These are phyloP conservation scores for Daboia siamensis DNA, from an alignment of 2,113 vertebrate genomes.

Conservation along the genomic window DNA sequence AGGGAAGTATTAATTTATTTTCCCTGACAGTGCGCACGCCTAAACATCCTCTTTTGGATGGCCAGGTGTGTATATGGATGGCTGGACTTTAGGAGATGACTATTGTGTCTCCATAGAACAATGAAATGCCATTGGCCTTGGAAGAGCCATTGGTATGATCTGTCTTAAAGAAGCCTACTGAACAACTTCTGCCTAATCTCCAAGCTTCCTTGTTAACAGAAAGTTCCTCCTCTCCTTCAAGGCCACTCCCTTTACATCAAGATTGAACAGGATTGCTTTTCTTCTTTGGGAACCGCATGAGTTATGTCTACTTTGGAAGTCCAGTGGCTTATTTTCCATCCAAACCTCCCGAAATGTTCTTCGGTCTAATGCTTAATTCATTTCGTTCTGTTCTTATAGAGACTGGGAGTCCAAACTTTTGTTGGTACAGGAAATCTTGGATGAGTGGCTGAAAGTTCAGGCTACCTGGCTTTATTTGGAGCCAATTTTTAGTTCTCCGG, in stretches of 20 bases:
- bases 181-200: too few species aligned
- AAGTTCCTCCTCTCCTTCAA: neutral
- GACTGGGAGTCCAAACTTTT: constrained; percentile 84
- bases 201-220: too few species aligned
- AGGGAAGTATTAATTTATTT: too few species aligned
- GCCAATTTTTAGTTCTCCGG: constrained; percentile 87
- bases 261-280: neutral
- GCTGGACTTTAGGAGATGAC: too few species aligned
- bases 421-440: constrained; percentile 83
- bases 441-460: constrained; percentile 88
- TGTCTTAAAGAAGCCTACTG: too few species aligned
- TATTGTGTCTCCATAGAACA: too few species aligned
- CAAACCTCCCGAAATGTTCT: neutral
- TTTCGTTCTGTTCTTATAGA: constrained; percentile 54
- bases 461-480: constrained; percentile 86
- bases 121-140: too few species aligned
- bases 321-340: neutral
- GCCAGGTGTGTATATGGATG: too few species aligned
- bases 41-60: too few species aligned
- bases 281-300: neutral
- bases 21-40: too few species aligned
- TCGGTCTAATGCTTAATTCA: neutral
- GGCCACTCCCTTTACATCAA: neutral
- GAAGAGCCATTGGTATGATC: too few species aligned
- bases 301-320: too few species aligned